A percentile compares a stretch with the other conserved stretches of the same genome.
Conservation (phyloP, 2,888 invertebrate species). For the Sesia apiformis region DNA sequence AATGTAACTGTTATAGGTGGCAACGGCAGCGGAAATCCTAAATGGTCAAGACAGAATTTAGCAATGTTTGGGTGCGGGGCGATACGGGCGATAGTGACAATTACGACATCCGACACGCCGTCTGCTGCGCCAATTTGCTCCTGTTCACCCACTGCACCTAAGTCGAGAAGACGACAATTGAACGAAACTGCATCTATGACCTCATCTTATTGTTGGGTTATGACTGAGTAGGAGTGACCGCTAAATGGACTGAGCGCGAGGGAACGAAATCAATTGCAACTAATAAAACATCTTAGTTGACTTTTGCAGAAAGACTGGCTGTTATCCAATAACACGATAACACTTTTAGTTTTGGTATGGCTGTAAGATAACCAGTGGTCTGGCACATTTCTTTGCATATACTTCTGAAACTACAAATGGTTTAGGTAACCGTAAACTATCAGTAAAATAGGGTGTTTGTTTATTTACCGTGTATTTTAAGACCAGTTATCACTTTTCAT, state of each 20-base stretch:
- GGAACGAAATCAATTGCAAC: not conserved
- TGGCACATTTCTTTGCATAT: no score
- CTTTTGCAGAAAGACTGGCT: no score
- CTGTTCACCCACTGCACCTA: conserved; percentile 22
- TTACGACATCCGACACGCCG: conserved; percentile 63
- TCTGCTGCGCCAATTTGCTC: conserved; percentile 51
- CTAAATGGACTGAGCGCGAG: conserved; percentile 16
- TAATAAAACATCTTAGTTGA: not conserved
- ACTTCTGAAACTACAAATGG: no score
- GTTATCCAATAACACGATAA: no score
- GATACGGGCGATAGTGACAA: conserved; percentile 22
- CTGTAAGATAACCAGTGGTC: no score
- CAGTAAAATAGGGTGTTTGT: no score
- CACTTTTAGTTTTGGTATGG: no score
- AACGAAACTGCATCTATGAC: conserved; percentile 47
- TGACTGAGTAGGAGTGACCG: conserved; percentile 31
- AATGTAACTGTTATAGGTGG: not conserved
- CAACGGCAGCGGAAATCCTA: not conserved
- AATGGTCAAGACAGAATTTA: conserved; percentile 4
- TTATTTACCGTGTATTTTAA: no score
- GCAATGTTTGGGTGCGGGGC: conserved; percentile 26
- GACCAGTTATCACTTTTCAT: no score
- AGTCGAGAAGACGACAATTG: conserved; percentile 21
- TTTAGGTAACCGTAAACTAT: no score
- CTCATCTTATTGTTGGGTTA: conserved; percentile 29